Percentiles rank a stretch among this genome's conserved stretches.
These are phyloP conservation scores for Netelia inedita DNA, from an alignment of 2,888 invertebrate species.

Conservation along the genomic window DNA sequence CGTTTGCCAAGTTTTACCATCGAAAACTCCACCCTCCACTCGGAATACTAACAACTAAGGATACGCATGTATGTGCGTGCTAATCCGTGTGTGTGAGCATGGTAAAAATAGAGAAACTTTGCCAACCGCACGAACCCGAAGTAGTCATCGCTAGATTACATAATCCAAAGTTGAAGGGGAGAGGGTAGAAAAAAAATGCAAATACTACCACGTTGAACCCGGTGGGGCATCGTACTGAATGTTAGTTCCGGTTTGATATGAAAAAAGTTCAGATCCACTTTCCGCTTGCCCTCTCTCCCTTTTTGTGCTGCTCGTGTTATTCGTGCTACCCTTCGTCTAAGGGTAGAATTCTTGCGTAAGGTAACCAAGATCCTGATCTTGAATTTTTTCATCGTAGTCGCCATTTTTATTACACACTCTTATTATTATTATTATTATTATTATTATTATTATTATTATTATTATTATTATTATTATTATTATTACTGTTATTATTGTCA, in stretches of 20 bases:
- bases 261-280: conserved; percentile 44
- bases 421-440: not conserved
- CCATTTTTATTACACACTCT: not conserved
- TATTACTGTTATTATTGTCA: not conserved
- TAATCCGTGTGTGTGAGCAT: not conserved
- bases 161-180: conserved; percentile 31
- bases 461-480: conserved; percentile 1
- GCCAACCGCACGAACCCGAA: conserved; percentile 29
- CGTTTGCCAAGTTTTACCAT: conserved; percentile 10
- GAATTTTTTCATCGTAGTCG: not conserved
- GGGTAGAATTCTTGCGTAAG: not conserved
- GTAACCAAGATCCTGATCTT: not conserved
- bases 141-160: conserved; percentile 46
- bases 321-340: not conserved
- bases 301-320: conserved; percentile 27
- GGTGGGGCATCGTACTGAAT: conserved; percentile 32
- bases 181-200: conserved; percentile 23
- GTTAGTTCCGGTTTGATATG: conserved; percentile 30
- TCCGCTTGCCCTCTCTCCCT: not conserved
- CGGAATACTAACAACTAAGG: conserved; percentile 5
- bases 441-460: not conserved
- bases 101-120: conserved; percentile 38
- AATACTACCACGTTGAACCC: conserved; percentile 41
- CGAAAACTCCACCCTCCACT: not conserved
- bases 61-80: not conserved